These are phyloP conservation scores for Clamator glandarius DNA, from an alignment of 2,797 vertebrate genomes.

Conservation along the genomic window DNA sequence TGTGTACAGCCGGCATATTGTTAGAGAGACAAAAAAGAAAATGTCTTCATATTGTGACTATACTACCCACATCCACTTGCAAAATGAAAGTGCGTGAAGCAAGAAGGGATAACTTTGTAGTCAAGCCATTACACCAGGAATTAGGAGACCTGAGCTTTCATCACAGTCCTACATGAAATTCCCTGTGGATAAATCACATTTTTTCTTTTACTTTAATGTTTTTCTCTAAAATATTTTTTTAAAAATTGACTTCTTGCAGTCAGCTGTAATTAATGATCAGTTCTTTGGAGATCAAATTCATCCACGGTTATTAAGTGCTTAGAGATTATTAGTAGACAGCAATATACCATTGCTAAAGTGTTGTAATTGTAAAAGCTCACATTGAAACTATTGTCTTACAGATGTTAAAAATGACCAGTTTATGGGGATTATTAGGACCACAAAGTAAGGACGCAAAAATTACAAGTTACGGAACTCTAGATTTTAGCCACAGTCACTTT, in stretches of 20 bases:
- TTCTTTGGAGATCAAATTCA: constrained; percentile 10
- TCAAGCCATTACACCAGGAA: background rate
- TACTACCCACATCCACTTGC: background rate
- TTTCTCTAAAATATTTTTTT: background rate
- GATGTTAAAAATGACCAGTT: background rate
- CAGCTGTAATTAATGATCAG: constrained; percentile 8
- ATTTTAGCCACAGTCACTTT: background rate
- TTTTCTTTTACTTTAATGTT: background rate
- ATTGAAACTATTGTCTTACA: background rate
- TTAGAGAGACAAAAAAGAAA: background rate
- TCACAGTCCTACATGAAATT: background rate
- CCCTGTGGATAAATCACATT: background rate
- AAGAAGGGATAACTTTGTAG: background rate
- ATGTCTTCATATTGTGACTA: background rate
- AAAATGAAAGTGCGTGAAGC: background rate
- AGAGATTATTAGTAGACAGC: background rate
- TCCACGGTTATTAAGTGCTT: background rate
- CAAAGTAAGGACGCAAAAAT: background rate
- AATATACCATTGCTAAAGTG: background rate
- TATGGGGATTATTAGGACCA: background rate
- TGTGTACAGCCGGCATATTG: background rate
- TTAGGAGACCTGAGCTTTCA: constrained; percentile 33
- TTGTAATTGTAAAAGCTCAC: background rate
- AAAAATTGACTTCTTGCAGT: background rate
- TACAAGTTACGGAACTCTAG: background rate